A percentile compares a stretch with the other conserved stretches of the same genome.
Conservation (phyloP, 2,797 vertebrate genomes). For the Thalassophryne amazonica region DNA sequence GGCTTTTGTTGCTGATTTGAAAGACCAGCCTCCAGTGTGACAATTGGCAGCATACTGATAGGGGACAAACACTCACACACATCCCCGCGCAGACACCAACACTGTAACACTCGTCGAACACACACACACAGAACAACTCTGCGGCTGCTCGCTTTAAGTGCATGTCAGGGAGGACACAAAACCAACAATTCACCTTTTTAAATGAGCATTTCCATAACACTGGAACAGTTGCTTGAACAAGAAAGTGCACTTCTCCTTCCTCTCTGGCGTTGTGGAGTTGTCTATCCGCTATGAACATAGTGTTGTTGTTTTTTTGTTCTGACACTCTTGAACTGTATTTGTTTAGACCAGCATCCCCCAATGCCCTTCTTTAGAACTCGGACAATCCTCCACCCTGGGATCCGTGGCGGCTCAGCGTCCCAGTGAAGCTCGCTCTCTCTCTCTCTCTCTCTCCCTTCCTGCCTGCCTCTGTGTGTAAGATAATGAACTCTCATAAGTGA, state of each 20-base stretch:
- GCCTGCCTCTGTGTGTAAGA: slow-evolving; percentile 25
- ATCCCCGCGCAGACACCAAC: slow-evolving; percentile 30
- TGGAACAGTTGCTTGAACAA: slow-evolving; percentile 63
- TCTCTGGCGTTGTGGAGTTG: slow-evolving; percentile 46
- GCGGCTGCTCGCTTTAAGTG: slow-evolving; percentile 40
- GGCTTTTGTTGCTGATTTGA: slow-evolving; percentile 71
- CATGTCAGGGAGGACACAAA: slow-evolving; percentile 41
- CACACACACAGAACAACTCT: slow-evolving; percentile 38
- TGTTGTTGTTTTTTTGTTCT: slow-evolving; percentile 58
- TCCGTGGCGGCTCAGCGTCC: not conserved
- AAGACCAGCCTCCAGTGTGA: slow-evolving; percentile 65
- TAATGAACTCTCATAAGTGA: slow-evolving; percentile 52
- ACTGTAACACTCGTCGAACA: slow-evolving; percentile 26
- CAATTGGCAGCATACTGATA: slow-evolving; percentile 61
- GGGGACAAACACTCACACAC: slow-evolving; percentile 44
- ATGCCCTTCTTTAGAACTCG: slow-evolving; percentile 33
- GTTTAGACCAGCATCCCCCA: slow-evolving; percentile 34
- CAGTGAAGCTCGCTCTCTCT: slow-evolving; percentile 10
- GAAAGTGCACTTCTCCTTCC: slow-evolving; percentile 58
- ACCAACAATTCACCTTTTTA: slow-evolving; percentile 56
- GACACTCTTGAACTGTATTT: slow-evolving; percentile 68
- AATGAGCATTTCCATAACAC: slow-evolving; percentile 69
- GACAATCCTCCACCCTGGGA: slow-evolving; percentile 26
- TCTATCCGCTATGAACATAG: slow-evolving; percentile 46
- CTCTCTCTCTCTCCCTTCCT: slow-evolving; percentile 12